Percentiles rank a stretch among this genome's conserved stretches.
phyloP scores from a whole-genome alignment of 2,113 vertebrate species.

The Mus musculus region GRCm39 chrX:161734001-161734500 shows the following conservation, averaged over 20 bases:
- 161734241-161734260: slow-evolving; percentile 6
- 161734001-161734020: background rate
- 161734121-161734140: background rate
- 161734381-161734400: background rate
- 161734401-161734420: background rate
- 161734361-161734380: background rate
- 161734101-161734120: slow-evolving; percentile 23
- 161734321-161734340: slow-evolving; percentile 39
- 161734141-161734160: slow-evolving; percentile 14
- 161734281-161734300: slow-evolving; percentile 5
- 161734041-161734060: background rate
- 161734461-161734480: background rate
- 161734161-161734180: slow-evolving; percentile 14
- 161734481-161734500: background rate
- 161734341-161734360: background rate
- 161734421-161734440: background rate
- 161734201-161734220: slow-evolving; percentile 3
- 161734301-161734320: background rate
- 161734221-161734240: background rate
- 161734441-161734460: background rate
- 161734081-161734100: background rate
- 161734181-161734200: slow-evolving; percentile 34
- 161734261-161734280: slow-evolving; percentile 2
- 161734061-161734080: background rate
- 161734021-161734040: background rate